These are phyloP conservation scores for Muscina levida DNA, from an alignment of 2,888 invertebrate genomes.

Conservation along the genomic window DNA sequence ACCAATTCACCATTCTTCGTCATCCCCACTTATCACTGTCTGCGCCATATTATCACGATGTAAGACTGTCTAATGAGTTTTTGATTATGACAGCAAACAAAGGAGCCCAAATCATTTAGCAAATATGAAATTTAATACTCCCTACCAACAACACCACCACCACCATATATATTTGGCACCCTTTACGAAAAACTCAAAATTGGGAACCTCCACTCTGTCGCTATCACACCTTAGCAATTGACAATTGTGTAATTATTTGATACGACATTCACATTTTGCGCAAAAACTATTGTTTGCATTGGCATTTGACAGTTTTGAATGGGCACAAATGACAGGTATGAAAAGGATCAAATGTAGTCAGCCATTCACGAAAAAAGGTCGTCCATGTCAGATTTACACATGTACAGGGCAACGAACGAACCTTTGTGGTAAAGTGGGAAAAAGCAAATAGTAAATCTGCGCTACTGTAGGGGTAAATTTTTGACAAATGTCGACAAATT, in stretches of 20 bases:
- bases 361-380: slow-evolving; percentile 37
- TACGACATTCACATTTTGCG: slow-evolving; percentile 48
- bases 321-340: slow-evolving; percentile 51
- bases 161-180: background rate
- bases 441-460: slow-evolving; percentile 49
- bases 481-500: slow-evolving; percentile 20
- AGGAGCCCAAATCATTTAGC: background rate
- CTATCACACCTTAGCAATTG: background rate
- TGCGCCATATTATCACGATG: too few species aligned
- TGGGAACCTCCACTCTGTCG: background rate
- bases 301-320: slow-evolving; percentile 1
- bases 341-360: slow-evolving; percentile 40
- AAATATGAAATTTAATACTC: slow-evolving; percentile 3
- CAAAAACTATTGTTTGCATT: background rate
- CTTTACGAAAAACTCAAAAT: slow-evolving; percentile 5
- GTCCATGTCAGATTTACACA: slow-evolving; percentile 28
- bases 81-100: background rate
- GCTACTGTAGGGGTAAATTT: slow-evolving; percentile 25
- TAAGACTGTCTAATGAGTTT: slow-evolving; percentile 3
- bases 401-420: background rate
- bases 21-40: too few species aligned
- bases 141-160: background rate
- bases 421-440: slow-evolving; percentile 59
- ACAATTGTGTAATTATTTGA: slow-evolving; percentile 63
- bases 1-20: too few species aligned